Base-by-base conservation (phyloP, 2,113 vertebrate species). In the Dicrurus megarhynchus region DNA sequence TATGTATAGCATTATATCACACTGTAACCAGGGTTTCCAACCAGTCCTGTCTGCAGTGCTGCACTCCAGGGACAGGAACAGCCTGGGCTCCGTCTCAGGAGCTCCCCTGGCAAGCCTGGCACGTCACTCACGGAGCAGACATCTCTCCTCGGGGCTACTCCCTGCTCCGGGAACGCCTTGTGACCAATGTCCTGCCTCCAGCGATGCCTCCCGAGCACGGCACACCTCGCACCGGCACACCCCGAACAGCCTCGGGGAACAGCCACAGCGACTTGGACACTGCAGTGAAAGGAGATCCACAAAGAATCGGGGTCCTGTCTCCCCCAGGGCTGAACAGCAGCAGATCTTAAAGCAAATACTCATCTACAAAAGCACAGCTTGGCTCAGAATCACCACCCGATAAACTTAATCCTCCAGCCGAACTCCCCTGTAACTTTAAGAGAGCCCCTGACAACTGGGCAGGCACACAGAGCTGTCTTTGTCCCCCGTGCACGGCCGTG, bases 381-480 rank as follows among this genome's bases (percentile, higher is more conserved):
- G 63, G 27, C 53, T 69, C 35, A 30, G 44, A 80, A 33, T 26
- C 68, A 49, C 68, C 16, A 55, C 16, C 39, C 0, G 3, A 67
- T 27, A 15, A 57, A 37, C 5, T 21, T 19, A 17, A 63, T 8
- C 22, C 82, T 73, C 1, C 1, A 57, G 78, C 17, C 42, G 11
- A 71, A 44, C 27, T 44, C 41, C 6, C 21, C 76, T 79, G 52
- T 33, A 22, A 33, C 94, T 83, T 90, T 86, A 91, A 88, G 85
- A n/a, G 61, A 50, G 78, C 26, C 47, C 52, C 35, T 13, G 27
- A 23, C 12, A 65, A 5, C 5, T 18, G 30, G 0, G 42, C 68
- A 60, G 37, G 65, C 55, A 86, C 47, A 94, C 78, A 91, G 84
- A 96, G 89, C 65, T 23, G 33, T 24, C 93, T 81, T 95, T 96